phyloP scores from a whole-genome alignment of 2,888 invertebrate species.

The Drosophila bunnanda region DNA sequence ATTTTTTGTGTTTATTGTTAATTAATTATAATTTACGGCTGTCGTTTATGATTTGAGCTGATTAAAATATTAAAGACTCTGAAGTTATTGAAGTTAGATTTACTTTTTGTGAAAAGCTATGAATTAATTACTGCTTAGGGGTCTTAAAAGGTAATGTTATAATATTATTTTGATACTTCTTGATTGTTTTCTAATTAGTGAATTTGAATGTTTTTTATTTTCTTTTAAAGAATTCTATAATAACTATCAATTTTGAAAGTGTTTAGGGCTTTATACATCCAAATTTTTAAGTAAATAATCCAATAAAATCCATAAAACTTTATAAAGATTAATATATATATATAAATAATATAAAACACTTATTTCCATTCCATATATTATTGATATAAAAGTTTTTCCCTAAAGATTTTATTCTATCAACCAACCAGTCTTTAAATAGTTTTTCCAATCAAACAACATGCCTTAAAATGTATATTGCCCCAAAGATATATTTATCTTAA shows the following conservation, averaged over 20 bases:
- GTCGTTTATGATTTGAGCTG: background rate
- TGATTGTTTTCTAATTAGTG: background rate
- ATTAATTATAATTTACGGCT: conserved; percentile 6
- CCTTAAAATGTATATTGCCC: background rate
- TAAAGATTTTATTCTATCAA: too few species aligned
- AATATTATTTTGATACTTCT: background rate
- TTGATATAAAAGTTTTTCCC: background rate
- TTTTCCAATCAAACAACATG: background rate
- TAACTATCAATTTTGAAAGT: background rate
- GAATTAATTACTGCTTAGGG: background rate
- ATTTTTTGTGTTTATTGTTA: conserved; percentile 4
- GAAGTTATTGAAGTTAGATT: background rate
- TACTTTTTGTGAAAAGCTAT: background rate
- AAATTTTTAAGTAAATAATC: too few species aligned
- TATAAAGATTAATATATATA: too few species aligned
- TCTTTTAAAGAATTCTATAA: background rate
- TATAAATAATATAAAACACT: too few species aligned
- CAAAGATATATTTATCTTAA: background rate
- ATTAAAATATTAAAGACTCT: conserved; percentile 1
- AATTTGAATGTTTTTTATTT: too few species aligned
- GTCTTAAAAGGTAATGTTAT: background rate
- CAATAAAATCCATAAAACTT: background rate
- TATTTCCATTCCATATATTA: background rate
- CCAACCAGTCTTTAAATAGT: background rate
- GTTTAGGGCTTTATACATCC: background rate